Percentiles rank a stretch among this genome's conserved stretches.
These are phyloP conservation scores for Sakesphorus luctuosus DNA, from an alignment of 2,113 vertebrate species.

Conservation along the genomic window DNA sequence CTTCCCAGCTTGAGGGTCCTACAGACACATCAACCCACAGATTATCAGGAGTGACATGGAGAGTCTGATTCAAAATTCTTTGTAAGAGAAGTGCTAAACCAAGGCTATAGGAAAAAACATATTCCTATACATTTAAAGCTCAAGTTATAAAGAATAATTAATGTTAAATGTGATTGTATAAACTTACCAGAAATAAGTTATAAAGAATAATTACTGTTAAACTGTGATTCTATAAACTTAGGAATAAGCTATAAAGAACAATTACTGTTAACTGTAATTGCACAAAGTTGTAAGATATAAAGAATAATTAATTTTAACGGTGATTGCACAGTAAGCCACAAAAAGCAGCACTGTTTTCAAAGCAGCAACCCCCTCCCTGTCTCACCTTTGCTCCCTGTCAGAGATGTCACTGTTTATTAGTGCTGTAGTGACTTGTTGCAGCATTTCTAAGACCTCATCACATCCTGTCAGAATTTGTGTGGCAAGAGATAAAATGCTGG, in stretches of 20 bases:
- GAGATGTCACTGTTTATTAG: slow-evolving; percentile 92
- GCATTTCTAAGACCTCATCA: slow-evolving; percentile 96
- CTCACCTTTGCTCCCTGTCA: slow-evolving; percentile 91
- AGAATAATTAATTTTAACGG: background rate
- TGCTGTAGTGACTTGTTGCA: slow-evolving; percentile 94
- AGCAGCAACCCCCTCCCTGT: background rate
- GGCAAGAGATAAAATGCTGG: slow-evolving; percentile 92
- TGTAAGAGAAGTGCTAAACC: background rate
- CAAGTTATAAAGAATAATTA: background rate
- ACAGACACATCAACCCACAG: background rate
- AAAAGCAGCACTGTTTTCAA: background rate
- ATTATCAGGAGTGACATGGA: background rate
- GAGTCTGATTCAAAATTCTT: background rate
- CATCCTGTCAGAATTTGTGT: slow-evolving; percentile 95
- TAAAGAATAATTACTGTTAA: background rate
- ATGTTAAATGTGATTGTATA: background rate
- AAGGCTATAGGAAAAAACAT: background rate
- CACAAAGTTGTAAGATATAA: background rate
- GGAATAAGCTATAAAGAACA: too few species aligned
- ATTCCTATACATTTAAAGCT: background rate
- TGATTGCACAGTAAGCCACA: background rate
- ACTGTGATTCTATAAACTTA: background rate
- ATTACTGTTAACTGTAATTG: too few species aligned
- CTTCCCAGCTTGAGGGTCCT: background rate
- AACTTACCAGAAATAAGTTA: too few species aligned